Conservation (phyloP, 1,140 invertebrate species). For the Drosophila repleta region DNA sequence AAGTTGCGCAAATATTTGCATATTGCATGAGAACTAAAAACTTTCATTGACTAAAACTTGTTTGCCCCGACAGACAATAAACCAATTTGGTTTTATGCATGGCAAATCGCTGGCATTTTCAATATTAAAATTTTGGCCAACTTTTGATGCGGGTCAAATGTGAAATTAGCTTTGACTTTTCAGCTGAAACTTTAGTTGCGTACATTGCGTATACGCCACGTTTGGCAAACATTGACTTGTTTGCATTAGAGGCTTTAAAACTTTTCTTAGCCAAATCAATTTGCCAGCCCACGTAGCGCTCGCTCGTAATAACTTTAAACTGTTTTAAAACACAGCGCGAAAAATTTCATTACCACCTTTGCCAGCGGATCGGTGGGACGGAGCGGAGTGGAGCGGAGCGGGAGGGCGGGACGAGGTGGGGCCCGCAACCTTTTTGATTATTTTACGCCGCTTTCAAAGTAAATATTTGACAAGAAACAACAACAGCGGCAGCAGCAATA, state of each 20-base stretch:
- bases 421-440: conserved; percentile 70
- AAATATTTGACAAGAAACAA: conserved; percentile 75
- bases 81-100: conserved; percentile 63
- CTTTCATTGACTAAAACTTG: conserved; percentile 72
- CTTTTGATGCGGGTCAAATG: conserved; percentile 74
- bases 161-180: conserved; percentile 67
- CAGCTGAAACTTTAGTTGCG: conserved; percentile 52
- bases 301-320: conserved; percentile 74
- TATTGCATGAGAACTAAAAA: conserved; percentile 72
- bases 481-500: conserved; percentile 11
- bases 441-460: conserved; percentile 73
- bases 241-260: conserved; percentile 51
- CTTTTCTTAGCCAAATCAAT: conserved; percentile 71
- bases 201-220: conserved; percentile 66
- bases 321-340: conserved; percentile 75
- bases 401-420: conserved; percentile 8
- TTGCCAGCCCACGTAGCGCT: conserved; percentile 63
- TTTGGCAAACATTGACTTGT: conserved; percentile 51
- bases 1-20: conserved; percentile 80
- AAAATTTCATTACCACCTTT: conserved; percentile 79
- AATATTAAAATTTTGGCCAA: conserved; percentile 56
- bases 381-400: no score
- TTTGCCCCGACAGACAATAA: conserved; percentile 62
- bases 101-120: conserved; percentile 57
- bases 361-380: conserved; percentile 17